A percentile compares a stretch with the other conserved stretches of the same genome.
Evolutionary conservation across 2,797 vertebrate genomes (phyloP).

Genomic region (Lerista edwardsae): DNA sequence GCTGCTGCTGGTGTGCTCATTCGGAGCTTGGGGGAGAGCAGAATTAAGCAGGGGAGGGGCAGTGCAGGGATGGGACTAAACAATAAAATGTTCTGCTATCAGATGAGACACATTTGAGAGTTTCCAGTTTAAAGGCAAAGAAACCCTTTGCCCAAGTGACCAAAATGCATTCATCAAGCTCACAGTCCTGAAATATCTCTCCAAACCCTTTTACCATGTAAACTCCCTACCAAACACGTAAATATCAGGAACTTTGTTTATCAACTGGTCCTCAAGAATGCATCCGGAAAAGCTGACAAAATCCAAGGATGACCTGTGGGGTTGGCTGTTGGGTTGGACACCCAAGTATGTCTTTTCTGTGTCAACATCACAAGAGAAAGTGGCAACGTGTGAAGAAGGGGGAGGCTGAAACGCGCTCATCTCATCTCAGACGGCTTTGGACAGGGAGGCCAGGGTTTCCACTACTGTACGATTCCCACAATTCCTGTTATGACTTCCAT

Average conservation of each 20-base stretch:
- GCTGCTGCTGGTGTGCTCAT: too few species aligned
- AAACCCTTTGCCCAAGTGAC: background rate
- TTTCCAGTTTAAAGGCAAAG: background rate
- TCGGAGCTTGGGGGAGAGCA: too few species aligned
- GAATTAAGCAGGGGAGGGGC: too few species aligned
- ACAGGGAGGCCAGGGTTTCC: slow-evolving; percentile 39
- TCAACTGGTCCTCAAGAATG: slow-evolving; percentile 15
- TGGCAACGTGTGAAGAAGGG: slow-evolving; percentile 14
- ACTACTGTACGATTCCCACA: background rate
- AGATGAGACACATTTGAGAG: background rate
- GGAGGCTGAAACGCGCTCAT: slow-evolving; percentile 24
- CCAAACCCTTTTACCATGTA: slow-evolving; percentile 1
- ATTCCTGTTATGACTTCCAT: slow-evolving; percentile 16
- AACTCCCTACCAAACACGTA: slow-evolving; percentile 11
- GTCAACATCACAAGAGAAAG: slow-evolving; percentile 24
- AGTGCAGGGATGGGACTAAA: too few species aligned
- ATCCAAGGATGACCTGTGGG: slow-evolving; percentile 6
- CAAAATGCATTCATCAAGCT: background rate
- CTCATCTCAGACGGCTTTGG: slow-evolving; percentile 40
- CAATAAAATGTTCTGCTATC: background rate
- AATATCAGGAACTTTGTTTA: slow-evolving; percentile 26
- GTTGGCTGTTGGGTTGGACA: slow-evolving; percentile 27
- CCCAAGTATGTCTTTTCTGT: slow-evolving; percentile 2
- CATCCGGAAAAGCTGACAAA: slow-evolving; percentile 16
- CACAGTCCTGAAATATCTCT: background rate